A percentile compares a stretch with the other conserved stretches of the same genome.
phyloP scores from a whole-genome alignment of 2,888 invertebrate species.

The Hydriomena furcata region DNA sequence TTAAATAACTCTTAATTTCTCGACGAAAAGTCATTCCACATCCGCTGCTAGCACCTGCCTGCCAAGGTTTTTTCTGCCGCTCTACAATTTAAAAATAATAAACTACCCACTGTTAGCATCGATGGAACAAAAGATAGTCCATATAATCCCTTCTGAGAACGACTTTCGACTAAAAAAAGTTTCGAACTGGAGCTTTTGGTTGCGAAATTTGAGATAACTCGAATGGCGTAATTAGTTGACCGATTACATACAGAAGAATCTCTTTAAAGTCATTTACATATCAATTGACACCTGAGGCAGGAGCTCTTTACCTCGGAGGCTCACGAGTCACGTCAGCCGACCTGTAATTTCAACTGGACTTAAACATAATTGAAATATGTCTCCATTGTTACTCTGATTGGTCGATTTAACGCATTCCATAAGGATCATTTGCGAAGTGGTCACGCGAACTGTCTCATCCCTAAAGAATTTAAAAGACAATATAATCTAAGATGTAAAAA shows the following conservation, averaged over 20 bases:
- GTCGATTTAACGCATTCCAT: slow-evolving; percentile 38
- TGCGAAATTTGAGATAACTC: slow-evolving; percentile 35
- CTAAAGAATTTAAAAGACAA: slow-evolving; percentile 17
- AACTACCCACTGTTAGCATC: slow-evolving; percentile 22
- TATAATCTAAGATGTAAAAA: no score
- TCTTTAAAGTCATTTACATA: slow-evolving; percentile 53
- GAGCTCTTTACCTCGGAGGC: slow-evolving; percentile 34
- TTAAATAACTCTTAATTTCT: slow-evolving; percentile 37
- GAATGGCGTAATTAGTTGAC: slow-evolving; percentile 51
- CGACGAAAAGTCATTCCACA: slow-evolving; percentile 49
- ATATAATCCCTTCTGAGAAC: slow-evolving; percentile 40
- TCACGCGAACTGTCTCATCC: slow-evolving; percentile 18
- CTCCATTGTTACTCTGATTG: slow-evolving; percentile 35
- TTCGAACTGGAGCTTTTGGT: slow-evolving; percentile 27
- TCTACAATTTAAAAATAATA: slow-evolving; percentile 32
- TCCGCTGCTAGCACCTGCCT: slow-evolving; percentile 65
- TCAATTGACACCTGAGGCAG: slow-evolving; percentile 64
- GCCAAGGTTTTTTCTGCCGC: slow-evolving; percentile 53
- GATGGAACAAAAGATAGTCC: slow-evolving; percentile 29
- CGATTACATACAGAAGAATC: slow-evolving; percentile 46
- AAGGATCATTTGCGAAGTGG: slow-evolving; percentile 12
- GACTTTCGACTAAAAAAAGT: slow-evolving; percentile 31
- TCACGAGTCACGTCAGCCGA: slow-evolving; percentile 26
- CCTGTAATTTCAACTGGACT: slow-evolving; percentile 58
- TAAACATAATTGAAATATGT: slow-evolving; percentile 53